Evolutionary conservation across 2,113 vertebrate species (phyloP).

Genomic region (Melanerpes formicivorus): DNA sequence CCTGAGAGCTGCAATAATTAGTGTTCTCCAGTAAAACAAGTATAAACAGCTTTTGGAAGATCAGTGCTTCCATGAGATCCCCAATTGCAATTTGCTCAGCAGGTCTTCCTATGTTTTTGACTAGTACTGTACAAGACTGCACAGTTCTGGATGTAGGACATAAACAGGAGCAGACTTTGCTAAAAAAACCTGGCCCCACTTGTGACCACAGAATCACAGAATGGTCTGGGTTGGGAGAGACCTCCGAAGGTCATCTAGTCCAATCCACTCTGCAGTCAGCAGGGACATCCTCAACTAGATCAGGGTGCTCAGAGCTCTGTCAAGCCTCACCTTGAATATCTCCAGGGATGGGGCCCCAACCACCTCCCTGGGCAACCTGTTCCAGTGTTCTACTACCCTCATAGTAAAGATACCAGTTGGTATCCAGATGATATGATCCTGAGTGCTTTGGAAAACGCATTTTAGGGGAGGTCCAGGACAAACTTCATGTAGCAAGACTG

Average conservation of each 20-base stretch:
- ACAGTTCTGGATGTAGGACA: background rate
- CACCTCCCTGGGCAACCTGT: too few species aligned
- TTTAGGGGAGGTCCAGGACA: background rate
- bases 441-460: accelerated
- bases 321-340: too few species aligned
- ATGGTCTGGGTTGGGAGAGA: too few species aligned
- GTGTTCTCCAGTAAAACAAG: background rate
- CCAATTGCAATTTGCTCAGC: background rate
- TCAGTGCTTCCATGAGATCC: background rate
- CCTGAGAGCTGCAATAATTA: background rate
- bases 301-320: too few species aligned
- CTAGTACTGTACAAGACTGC: background rate
- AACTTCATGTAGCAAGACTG: background rate
- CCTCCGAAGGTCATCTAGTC: too few species aligned
- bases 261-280: too few species aligned
- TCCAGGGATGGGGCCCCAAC: too few species aligned
- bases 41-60: background rate
- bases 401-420: background rate
- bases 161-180: background rate
- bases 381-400: too few species aligned
- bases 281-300: too few species aligned
- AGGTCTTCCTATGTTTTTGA: background rate
- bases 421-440: background rate
- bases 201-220: background rate
- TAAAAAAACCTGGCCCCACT: background rate